phyloP scores from a whole-genome alignment of 2,113 vertebrate genomes.

The Dicaeum eximium region DNA sequence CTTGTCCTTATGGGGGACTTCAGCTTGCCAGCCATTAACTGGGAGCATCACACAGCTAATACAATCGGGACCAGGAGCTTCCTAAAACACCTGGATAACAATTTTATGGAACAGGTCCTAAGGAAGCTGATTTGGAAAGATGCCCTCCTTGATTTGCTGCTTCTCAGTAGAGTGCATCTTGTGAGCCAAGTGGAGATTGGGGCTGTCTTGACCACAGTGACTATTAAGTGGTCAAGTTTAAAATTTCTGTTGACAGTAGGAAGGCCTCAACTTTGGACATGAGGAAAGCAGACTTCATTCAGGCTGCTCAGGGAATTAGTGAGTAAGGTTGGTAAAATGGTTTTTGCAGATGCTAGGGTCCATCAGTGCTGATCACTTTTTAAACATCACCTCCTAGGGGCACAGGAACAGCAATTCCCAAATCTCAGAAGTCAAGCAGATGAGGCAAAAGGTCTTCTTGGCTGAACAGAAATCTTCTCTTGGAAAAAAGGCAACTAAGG shows the following conservation, averaged over 20 bases:
- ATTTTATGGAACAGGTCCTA: not conserved
- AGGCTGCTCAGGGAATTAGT: not conserved
- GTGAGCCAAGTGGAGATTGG: not conserved
- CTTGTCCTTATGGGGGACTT: not conserved
- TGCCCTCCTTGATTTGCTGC: not conserved
- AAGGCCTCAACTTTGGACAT: not conserved
- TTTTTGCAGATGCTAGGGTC: not conserved
- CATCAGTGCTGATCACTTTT: not conserved
- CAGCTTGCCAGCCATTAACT: not conserved
- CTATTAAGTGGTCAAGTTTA: rapidly evolving
- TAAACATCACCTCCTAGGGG: not conserved
- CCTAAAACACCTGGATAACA: not conserved
- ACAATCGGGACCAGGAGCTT: not conserved
- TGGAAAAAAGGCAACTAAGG: not conserved
- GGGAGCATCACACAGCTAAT: not conserved
- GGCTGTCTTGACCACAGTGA: not conserved
- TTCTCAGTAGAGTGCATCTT: not conserved
- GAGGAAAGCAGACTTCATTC: not conserved
- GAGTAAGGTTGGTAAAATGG: not conserved
- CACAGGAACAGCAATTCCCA: not conserved
- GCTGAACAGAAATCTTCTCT: not conserved
- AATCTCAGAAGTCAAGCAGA: not conserved
- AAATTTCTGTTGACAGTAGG: not conserved
- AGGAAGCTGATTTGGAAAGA: not conserved
- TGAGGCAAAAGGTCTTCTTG: not conserved